These are phyloP conservation scores for Nycticebus coucang DNA, from an alignment of 2,113 vertebrate species.

Conservation along the genomic window DNA sequence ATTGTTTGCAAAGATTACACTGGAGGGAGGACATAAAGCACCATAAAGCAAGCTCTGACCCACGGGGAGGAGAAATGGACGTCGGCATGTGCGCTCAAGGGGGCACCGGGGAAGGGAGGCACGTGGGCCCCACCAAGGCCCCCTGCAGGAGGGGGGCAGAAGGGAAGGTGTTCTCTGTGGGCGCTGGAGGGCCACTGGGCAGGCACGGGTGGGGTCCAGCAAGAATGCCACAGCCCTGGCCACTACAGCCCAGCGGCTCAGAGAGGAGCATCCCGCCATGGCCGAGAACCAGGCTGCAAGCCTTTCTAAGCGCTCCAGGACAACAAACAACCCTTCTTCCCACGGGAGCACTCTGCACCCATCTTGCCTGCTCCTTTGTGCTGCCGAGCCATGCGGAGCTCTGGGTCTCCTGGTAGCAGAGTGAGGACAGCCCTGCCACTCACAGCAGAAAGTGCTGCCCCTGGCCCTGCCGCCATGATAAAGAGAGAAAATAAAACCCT, in stretches of 20 bases:
- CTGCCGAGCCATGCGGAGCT: not conserved
- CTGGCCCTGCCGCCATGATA: rapidly evolving
- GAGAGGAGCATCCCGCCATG: not conserved
- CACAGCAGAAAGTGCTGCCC: not conserved
- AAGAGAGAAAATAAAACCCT: not conserved
- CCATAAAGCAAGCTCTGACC: not conserved
- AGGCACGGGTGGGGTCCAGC: not conserved
- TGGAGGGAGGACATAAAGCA: not conserved
- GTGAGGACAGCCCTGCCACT: not conserved
- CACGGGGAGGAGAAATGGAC: rapidly evolving
- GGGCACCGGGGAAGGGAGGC: not conserved
- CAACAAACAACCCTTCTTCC: no score
- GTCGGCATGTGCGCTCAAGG: not conserved
- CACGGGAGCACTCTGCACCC: rapidly evolving
- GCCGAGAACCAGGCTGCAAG: not conserved
- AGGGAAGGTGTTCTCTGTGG: no score
- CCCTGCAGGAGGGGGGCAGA: not conserved
- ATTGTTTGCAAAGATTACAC: not conserved
- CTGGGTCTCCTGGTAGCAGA: not conserved
- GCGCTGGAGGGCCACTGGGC: no score
- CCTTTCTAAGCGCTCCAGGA: rapidly evolving
- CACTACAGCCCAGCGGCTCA: not conserved
- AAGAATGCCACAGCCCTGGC: not conserved
- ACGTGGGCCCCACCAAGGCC: not conserved
- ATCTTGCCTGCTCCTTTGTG: not conserved